Conservation (phyloP, 1,140 invertebrate genomes). For the Drosophila kikkawai region DNA sequence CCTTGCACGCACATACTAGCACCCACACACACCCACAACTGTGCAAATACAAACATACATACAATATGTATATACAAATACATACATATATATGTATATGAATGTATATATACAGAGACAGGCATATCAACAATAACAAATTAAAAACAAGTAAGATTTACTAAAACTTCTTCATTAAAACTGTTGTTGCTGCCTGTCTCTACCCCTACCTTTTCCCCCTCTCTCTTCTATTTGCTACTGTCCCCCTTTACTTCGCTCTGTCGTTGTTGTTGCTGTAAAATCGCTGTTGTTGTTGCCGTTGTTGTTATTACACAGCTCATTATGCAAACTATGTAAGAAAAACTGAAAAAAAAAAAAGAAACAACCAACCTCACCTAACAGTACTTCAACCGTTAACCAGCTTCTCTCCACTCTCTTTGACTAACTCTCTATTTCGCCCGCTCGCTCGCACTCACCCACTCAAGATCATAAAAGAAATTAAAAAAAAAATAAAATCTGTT, state of each 20-base stretch:
- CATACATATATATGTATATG: not conserved
- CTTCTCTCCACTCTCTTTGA: slow-evolving; percentile 28
- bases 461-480: slow-evolving; percentile 28
- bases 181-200: slow-evolving; percentile 20
- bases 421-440: slow-evolving; percentile 40
- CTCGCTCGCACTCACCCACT: slow-evolving; percentile 47
- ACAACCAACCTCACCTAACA: slow-evolving; percentile 33
- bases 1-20: slow-evolving; percentile 18
- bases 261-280: slow-evolving; percentile 54
- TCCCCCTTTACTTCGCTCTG: slow-evolving; percentile 37
- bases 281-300: slow-evolving; percentile 49
- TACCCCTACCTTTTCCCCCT: slow-evolving; percentile 8
- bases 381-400: slow-evolving; percentile 28
- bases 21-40: not conserved
- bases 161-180: not conserved
- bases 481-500: slow-evolving; percentile 23
- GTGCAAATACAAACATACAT: not conserved
- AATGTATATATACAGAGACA: not conserved
- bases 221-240: slow-evolving; percentile 17
- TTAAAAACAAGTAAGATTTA: slow-evolving; percentile 11
- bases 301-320: slow-evolving; percentile 50
- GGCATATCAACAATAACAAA: slow-evolving; percentile 12
- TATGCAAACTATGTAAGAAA: slow-evolving; percentile 26
- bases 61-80: not conserved
- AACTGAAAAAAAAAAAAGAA: slow-evolving; percentile 1